Evolutionary conservation across 1,140 invertebrate genomes (phyloP).

Genomic region (Zaprionus africanus): DNA sequence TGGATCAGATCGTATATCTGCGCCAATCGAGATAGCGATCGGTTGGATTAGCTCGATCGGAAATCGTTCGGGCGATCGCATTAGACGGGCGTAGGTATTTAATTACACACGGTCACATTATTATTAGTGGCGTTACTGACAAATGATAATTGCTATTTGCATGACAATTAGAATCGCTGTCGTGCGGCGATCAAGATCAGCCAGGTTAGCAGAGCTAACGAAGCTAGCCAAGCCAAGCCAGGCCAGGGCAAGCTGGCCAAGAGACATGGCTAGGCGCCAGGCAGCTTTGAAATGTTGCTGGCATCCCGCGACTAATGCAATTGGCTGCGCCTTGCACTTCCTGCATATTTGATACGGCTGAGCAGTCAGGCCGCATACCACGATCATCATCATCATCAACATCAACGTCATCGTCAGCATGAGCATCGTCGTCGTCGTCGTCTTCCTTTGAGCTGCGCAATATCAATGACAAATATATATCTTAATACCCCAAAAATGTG

Average conservation of each 20-base stretch:
- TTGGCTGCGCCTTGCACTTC: slow-evolving; percentile 68
- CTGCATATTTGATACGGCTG: slow-evolving; percentile 62
- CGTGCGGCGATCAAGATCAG: slow-evolving; percentile 20
- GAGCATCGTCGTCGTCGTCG: slow-evolving; percentile 19
- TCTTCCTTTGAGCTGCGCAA: slow-evolving; percentile 12
- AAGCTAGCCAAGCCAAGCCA: neutral
- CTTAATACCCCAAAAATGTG: slow-evolving; percentile 52
- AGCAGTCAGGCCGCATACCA: slow-evolving; percentile 46
- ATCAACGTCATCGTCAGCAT: slow-evolving; percentile 27
- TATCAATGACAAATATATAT: slow-evolving; percentile 44
- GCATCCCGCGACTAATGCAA: slow-evolving; percentile 54
- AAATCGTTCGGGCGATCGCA: slow-evolving; percentile 52
- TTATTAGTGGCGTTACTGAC: slow-evolving; percentile 68
- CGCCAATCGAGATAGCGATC: slow-evolving; percentile 13
- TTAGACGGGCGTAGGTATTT: slow-evolving; percentile 56
- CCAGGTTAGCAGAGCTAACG: slow-evolving; percentile 19
- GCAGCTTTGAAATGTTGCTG: slow-evolving; percentile 70
- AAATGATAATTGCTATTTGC: slow-evolving; percentile 80
- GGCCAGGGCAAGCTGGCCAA: slow-evolving; percentile 9
- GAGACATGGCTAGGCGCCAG: slow-evolving; percentile 51
- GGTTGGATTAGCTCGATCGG: slow-evolving; percentile 27
- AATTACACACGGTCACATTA: slow-evolving; percentile 61
- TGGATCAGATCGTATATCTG: slow-evolving; percentile 23
- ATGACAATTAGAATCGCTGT: slow-evolving; percentile 72
- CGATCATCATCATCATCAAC: slow-evolving; percentile 14